phyloP scores from a whole-genome alignment of 2,113 vertebrate species.

The Lophura nycthemera region DNA sequence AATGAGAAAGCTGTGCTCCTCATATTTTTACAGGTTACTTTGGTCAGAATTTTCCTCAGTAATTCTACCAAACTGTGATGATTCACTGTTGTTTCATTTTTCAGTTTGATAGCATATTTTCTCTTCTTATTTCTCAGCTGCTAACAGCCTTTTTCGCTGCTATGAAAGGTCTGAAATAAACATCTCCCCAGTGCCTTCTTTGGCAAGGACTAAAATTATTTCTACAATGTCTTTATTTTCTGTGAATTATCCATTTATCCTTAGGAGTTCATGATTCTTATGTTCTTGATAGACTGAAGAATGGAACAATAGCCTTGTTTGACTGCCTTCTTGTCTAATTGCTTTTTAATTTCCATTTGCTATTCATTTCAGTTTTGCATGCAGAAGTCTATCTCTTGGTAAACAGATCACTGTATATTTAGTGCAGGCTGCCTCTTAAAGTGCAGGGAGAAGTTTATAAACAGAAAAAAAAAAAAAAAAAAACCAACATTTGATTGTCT shows the following conservation, averaged over 20 bases:
- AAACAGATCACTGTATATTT: neutral
- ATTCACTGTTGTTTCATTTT: neutral
- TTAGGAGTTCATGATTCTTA: neutral
- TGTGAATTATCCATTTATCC: neutral
- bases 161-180: neutral
- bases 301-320: neutral
- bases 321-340: neutral
- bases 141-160: neutral
- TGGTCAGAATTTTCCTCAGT: neutral
- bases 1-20: neutral
- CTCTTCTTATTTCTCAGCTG: neutral
- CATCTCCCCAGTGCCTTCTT: neutral
- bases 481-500: neutral
- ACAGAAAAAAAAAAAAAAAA: neutral
- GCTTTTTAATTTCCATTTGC: neutral
- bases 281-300: neutral
- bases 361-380: constrained; percentile 1
- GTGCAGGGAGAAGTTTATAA: neutral
- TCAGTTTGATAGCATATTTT: neutral
- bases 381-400: neutral
- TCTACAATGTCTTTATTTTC: neutral
- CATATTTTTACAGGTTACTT: neutral
- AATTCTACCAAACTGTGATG: neutral
- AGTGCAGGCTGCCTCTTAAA: neutral
- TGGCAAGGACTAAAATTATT: neutral